phyloP scores from a whole-genome alignment of 1,140 invertebrate species.

The Drosophila truncata region DNA sequence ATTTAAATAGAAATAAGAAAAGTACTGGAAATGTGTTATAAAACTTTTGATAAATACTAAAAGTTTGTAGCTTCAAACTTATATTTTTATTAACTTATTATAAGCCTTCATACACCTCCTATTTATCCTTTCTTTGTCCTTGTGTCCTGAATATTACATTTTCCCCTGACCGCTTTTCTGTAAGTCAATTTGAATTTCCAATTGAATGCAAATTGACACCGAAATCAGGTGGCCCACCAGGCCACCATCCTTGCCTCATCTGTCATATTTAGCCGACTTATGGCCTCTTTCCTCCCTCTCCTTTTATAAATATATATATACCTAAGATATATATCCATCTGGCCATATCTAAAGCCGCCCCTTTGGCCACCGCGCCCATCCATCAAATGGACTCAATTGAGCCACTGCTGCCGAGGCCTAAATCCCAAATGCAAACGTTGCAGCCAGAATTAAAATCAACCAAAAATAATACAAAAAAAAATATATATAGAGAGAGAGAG shows the following conservation, averaged over 20 bases:
- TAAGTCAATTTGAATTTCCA: conserved; percentile 34
- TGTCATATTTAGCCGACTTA: conserved; percentile 51
- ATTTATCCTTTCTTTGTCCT: not conserved
- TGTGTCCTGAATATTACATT: not conserved
- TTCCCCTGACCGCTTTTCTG: conserved; percentile 1
- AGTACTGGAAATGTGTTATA: too few relatives aligned
- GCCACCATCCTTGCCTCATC: conserved; percentile 21
- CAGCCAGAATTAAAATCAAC: conserved; percentile 68
- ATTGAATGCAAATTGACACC: conserved; percentile 51
- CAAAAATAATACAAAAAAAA: conserved; percentile 10
- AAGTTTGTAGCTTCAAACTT: too few relatives aligned
- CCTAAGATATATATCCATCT: not conserved
- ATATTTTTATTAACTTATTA: not conserved
- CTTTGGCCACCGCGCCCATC: conserved; percentile 40
- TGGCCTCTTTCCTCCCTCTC: not conserved
- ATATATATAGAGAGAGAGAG: not conserved
- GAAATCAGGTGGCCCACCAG: conserved; percentile 23
- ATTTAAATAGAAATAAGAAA: too few relatives aligned
- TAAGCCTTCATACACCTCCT: too few relatives aligned
- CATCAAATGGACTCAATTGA: conserved; percentile 57
- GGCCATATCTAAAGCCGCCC: conserved; percentile 28
- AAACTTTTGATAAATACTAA: too few relatives aligned
- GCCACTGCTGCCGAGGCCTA: conserved; percentile 33
- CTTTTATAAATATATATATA: not conserved
- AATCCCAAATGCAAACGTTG: conserved; percentile 75